phyloP scores from a whole-genome alignment of 1,140 invertebrate genomes.

The Bombus pascuorum region DNA sequence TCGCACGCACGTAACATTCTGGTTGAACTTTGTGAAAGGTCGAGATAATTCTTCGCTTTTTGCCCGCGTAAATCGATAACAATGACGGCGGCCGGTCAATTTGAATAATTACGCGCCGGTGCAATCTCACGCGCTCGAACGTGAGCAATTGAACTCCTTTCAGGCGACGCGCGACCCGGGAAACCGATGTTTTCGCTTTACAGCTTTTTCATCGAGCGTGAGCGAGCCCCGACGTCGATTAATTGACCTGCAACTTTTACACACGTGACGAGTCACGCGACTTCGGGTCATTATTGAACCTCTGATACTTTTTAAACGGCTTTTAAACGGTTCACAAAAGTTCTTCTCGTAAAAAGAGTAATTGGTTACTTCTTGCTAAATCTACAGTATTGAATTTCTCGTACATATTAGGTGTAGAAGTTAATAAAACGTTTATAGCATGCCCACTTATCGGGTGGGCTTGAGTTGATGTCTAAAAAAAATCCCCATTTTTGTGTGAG shows the following conservation, averaged over 20 bases:
- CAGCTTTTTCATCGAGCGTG: slow-evolving; percentile 45
- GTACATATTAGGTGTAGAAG: background rate
- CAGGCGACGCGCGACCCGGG: background rate
- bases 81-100: background rate
- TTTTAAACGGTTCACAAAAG: background rate
- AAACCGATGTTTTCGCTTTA: slow-evolving; percentile 53
- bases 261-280: slow-evolving; percentile 30
- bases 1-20: background rate
- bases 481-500: background rate
- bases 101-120: slow-evolving; percentile 10
- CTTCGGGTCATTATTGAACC: background rate
- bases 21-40: background rate
- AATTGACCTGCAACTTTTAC: slow-evolving; percentile 49
- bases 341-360: background rate
- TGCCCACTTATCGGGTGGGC: accelerated
- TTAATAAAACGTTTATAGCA: background rate
- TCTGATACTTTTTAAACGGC: background rate
- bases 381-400: too few species aligned
- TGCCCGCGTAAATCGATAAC: background rate
- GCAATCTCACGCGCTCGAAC: slow-evolving; percentile 1
- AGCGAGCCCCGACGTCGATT: slow-evolving; percentile 50
- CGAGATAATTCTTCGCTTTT: background rate
- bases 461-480: background rate
- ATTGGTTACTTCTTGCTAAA: too few species aligned
- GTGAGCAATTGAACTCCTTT: slow-evolving; percentile 5